Evolutionary conservation across 2,888 invertebrate species (phyloP), one percentile per base, ranked within the genome.

Genomic region (Ophioninae sp.): DNA sequence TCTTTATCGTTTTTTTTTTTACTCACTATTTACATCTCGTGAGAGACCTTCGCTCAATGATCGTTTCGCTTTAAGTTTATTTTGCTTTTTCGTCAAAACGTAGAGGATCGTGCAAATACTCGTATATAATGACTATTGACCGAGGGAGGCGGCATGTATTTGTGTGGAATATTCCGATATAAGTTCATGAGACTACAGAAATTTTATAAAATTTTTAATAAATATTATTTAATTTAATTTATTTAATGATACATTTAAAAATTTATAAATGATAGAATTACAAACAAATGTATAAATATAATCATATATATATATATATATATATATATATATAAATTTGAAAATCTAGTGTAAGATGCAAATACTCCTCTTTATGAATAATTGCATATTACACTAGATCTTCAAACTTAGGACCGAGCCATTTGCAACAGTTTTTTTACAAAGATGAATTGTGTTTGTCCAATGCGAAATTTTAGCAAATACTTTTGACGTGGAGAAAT

Each of bases 1-100:
- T 76, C 69, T 41, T 41, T 68, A n/a, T 22, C n/a, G 37, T 58
- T 37, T 37, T n/a, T 41, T 51, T 22, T n/a, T 59, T 22, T 9
- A 59, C 37, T 8, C 7, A 20, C 37, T 44, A 13, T 41, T 17
- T 39, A 8, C 10, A 58, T 58, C 9, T 37, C 13, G n/a, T 13
- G 17, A 58, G n/a, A 6, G 13, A 41, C 13, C 13, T 17, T 58
- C 13, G 13, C 2, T 59, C 22, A 20, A 5, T 20, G 17, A 22
- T 59, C 22, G 22, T 20, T 59, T 59, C 7, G 59, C 22, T 59
- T 59, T 22, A 0, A 51, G 17, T 51, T 17, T 13, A 51, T 13
- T 51, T 17, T 51, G 51, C 51, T 17, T 17, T 17, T 51, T 17
- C 6, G 17, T 51, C 2, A 51, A 51, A 51, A 5, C 51, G 17